phyloP scores from a whole-genome alignment of 2,113 vertebrate species.

The Ammodytes marinus region DNA sequence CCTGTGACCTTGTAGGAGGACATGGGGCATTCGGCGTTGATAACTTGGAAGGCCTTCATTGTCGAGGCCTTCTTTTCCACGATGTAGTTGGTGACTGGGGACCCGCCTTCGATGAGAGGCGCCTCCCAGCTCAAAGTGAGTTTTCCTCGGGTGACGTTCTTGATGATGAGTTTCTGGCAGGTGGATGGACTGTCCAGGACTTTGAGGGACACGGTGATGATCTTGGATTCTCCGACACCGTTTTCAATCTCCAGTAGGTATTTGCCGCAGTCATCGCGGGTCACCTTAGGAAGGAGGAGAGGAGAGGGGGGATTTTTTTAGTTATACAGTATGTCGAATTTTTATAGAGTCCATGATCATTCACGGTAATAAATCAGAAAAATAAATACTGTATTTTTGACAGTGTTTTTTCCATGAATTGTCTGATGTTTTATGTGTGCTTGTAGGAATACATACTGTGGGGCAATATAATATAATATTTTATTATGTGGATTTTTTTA shows the following conservation, averaged over 20 bases:
- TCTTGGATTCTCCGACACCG: slow-evolving; percentile 94
- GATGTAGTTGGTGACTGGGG: slow-evolving; percentile 94
- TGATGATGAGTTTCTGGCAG: slow-evolving; percentile 93
- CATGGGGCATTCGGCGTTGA: slow-evolving; percentile 90
- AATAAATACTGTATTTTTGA: no score
- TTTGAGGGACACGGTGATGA: slow-evolving; percentile 91
- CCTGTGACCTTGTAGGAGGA: slow-evolving; percentile 91
- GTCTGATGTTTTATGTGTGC: no score
- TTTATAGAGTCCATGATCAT: no score
- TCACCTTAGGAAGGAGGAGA: slow-evolving; percentile 91
- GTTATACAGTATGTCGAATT: no score
- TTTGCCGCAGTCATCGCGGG: slow-evolving; percentile 94
- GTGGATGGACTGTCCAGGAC: slow-evolving; percentile 95
- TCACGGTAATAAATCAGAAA: no score
- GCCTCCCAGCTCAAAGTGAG: slow-evolving; percentile 95
- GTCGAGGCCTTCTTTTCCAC: slow-evolving; percentile 96
- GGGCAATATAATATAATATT: no score
- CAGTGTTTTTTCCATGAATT: no score
- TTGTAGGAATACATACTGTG: no score
- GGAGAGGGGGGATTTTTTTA: no score
- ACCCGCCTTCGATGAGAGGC: slow-evolving; percentile 94
- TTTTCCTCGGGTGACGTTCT: slow-evolving; percentile 93
- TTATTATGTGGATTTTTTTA: no score
- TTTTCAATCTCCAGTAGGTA: slow-evolving; percentile 97
- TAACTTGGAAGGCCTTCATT: slow-evolving; percentile 92